Base-by-base conservation (phyloP, 2,888 invertebrate species). In the Pammene fasciana region DNA sequence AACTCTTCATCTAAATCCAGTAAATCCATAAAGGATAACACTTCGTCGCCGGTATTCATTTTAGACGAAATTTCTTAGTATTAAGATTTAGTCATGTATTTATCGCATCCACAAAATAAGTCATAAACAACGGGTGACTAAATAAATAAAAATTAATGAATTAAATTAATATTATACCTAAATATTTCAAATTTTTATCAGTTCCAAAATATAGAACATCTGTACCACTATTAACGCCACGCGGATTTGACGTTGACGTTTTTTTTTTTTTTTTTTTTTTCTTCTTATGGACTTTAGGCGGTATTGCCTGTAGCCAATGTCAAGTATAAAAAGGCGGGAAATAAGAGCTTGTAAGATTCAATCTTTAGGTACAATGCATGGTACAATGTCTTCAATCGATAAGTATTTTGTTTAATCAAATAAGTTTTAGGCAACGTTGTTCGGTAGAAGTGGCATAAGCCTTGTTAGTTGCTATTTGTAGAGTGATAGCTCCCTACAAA, bases 1-100 rank as follows among this genome's bases (percentile, higher is more conserved):
- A 89, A 13, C 72, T 87, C 87, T 80, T 93, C 93, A 62, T 90
- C 88, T 71, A 93, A 80, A 78, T 92, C 89, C 41, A 93, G 75
- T 68, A 90, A 75, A 78, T 93, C 89, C 73, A 92, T 78, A 62
- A 90, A 86, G 4, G 86, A 82, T 38, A 90, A 56, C 16, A 88
- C 68, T 41, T 86, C 83, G 57, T 75, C 74, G 5, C 73, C 64
- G 7, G 73, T 72, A 68, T 76, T 66, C 82, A 82, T 79, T 75
- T 73, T 83, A 26, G 72, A 67, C 72, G 75, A 68, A 77, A 16
- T 50, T 26, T 16, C 43, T n/a, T 13, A 18, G 2, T 26, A n/a
- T 41, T 48, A 13, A 52, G 14, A 18, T 18, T n/a, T 3, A 41
- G 0, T 41, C 10, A 14, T 41, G 41, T 9, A 38, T 5, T 9